Conservation (phyloP, 2,888 invertebrate genomes). For the Cosmia pyralina region DNA sequence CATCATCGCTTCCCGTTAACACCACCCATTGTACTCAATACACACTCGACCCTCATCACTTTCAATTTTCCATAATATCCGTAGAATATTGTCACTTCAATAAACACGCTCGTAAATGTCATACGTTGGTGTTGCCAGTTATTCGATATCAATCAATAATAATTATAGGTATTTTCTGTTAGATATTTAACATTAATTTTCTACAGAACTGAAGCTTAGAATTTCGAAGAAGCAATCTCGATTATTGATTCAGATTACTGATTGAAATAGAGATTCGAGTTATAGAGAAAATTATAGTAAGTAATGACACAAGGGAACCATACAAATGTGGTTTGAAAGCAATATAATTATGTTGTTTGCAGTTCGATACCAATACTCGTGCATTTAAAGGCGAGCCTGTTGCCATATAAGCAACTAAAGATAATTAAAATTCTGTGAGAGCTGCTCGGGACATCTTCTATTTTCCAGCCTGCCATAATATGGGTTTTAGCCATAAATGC, state of each 20-base stretch:
- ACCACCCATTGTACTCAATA: constrained; percentile 47
- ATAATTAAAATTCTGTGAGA: constrained; percentile 2
- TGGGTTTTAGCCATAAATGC: background rate
- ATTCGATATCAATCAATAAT: constrained; percentile 21
- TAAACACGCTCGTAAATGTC: constrained; percentile 25
- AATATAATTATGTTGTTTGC: background rate
- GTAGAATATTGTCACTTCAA: constrained; percentile 34
- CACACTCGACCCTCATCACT: constrained; percentile 68
- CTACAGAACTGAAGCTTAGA: background rate
- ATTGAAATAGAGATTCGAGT: background rate
- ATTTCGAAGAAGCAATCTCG: background rate
- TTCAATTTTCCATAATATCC: constrained; percentile 66
- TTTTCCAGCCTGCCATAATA: background rate
- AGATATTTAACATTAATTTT: background rate
- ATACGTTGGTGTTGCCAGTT: constrained; percentile 7
- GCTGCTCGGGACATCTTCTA: background rate
- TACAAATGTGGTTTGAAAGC: background rate
- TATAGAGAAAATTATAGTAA: background rate
- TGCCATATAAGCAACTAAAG: background rate
- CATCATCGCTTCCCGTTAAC: constrained; percentile 48
- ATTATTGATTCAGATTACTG: background rate
- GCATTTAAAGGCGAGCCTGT: background rate
- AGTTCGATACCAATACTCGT: background rate
- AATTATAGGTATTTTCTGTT: background rate
- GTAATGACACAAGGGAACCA: background rate